Evolutionary conservation across 2,888 invertebrate species (phyloP).

Genomic region (Neoaliturus tenellus): DNA sequence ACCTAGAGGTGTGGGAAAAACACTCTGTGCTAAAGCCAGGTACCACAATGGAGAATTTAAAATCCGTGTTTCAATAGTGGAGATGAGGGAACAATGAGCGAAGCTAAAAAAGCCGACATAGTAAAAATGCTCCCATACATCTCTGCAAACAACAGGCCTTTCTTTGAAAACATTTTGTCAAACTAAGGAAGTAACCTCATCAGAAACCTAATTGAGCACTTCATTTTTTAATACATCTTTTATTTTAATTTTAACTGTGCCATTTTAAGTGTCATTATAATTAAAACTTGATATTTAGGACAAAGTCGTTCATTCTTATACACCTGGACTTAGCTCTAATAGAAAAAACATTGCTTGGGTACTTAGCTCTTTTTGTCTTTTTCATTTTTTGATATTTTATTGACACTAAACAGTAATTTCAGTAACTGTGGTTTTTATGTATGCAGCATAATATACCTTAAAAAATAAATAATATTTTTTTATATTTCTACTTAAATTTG

Average conservation of each 20-base stretch:
- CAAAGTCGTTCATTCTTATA: constrained; percentile 3
- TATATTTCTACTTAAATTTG: no score
- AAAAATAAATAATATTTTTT: no score
- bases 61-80: not conserved
- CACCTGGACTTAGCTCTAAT: constrained; percentile 1
- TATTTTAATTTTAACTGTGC: not conserved
- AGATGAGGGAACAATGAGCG: constrained; percentile 19
- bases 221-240: not conserved
- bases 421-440: no score
- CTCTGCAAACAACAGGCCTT: constrained; percentile 30
- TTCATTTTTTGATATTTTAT: no score
- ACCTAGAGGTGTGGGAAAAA: not conserved
- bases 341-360: no score
- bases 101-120: constrained; percentile 13
- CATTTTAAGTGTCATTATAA: constrained; percentile 8
- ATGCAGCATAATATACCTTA: no score
- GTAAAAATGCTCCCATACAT: constrained; percentile 12
- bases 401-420: no score
- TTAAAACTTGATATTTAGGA: constrained; percentile 10
- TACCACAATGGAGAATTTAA: constrained; percentile 28
- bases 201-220: not conserved
- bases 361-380: no score
- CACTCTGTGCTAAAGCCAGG: not conserved
- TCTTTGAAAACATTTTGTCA: constrained; percentile 2
- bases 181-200: not conserved